phyloP scores from a whole-genome alignment of 2,888 invertebrate genomes.

The Hololepta plana region DNA sequence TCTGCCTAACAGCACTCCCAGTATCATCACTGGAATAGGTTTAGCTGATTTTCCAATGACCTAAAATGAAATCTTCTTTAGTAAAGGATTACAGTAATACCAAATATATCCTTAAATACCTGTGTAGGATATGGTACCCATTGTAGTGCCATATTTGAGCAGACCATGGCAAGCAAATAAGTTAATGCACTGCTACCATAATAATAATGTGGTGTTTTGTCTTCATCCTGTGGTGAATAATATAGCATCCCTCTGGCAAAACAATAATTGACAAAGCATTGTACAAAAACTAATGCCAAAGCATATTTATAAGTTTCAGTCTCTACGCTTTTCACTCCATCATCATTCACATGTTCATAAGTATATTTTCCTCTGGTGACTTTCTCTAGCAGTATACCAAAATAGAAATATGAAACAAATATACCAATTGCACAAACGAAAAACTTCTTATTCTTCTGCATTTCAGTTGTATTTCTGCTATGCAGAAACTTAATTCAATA shows the following conservation, averaged over 20 bases:
- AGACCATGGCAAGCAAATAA: slow-evolving; percentile 89
- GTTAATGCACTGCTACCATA: slow-evolving; percentile 73
- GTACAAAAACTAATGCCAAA: slow-evolving; percentile 70
- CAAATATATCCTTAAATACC: slow-evolving; percentile 32
- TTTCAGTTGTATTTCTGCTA: no score
- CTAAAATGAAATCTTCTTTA: no score
- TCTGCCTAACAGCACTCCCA: slow-evolving; percentile 80
- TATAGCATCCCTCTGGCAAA: slow-evolving; percentile 53
- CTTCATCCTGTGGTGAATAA: slow-evolving; percentile 56
- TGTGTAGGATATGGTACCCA: slow-evolving; percentile 97
- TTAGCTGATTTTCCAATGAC: slow-evolving; percentile 96
- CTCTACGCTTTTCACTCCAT: slow-evolving; percentile 29
- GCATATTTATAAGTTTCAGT: slow-evolving; percentile 77
- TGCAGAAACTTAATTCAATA: no score
- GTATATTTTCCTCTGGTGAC: slow-evolving; percentile 81
- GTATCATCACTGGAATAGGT: slow-evolving; percentile 94
- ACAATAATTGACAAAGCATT: slow-evolving; percentile 74
- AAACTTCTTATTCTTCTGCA: slow-evolving; percentile 42
- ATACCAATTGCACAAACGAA: slow-evolving; percentile 72
- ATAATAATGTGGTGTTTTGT: slow-evolving; percentile 43
- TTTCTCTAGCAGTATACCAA: slow-evolving; percentile 89
- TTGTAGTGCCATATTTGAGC: slow-evolving; percentile 87
- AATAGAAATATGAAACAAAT: slow-evolving; percentile 83
- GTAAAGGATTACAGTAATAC: no score
- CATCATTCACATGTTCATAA: slow-evolving; percentile 32